Base-by-base conservation (phyloP, 2,797 vertebrate species). In the Corythornis leucogaster region DNA sequence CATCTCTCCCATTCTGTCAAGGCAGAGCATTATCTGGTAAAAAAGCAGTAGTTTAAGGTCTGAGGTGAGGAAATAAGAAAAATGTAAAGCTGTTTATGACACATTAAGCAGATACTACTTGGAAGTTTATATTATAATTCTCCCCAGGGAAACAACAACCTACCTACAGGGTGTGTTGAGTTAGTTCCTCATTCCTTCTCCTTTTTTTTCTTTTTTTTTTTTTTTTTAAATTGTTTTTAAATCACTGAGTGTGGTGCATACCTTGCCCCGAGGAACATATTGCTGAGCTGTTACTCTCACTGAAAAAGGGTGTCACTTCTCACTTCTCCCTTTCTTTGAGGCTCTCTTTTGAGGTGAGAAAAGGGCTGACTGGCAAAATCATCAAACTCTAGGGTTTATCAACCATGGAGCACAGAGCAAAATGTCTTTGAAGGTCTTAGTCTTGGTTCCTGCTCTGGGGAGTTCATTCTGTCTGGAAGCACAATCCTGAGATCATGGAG, bases 171-270 rank as follows among this genome's bases (percentile, higher is more conserved):
- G 90, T 50, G 73, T 87, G 84, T 90, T 90, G 76, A 63, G 75
- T 76, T 85, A 85, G 73, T 93, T 96, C 92, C 94, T 94, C 90
- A 89, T 94, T 94, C 93, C 33, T 90, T 33, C 57, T 67, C 30
- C 7, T 40, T n/a, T 43, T n/a, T 43, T 45, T 69, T 51, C 75
- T 42, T 20, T 45, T n/a, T n/a, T 43, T 45, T 69, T 30, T 43
- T 45, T 69, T 51, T 79, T 59, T 22, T 45, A 28, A 2, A 38
- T 21, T 58, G 81, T 93, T 90, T 94, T 78, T 81, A 94, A 95
- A 94, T n/a, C 51, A 3, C 12, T 13, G 66, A 30, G 31, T 24
- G 46, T 4, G 55, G 66, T 90, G 93, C 93, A 75, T 91, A 50
- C 93, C 91, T 79, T 92, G 86, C 92, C 88, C 77, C 0, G 1